These are phyloP conservation scores for Ophioninae sp. DNA, from an alignment of 2,888 invertebrate genomes.

Conservation along the genomic window DNA sequence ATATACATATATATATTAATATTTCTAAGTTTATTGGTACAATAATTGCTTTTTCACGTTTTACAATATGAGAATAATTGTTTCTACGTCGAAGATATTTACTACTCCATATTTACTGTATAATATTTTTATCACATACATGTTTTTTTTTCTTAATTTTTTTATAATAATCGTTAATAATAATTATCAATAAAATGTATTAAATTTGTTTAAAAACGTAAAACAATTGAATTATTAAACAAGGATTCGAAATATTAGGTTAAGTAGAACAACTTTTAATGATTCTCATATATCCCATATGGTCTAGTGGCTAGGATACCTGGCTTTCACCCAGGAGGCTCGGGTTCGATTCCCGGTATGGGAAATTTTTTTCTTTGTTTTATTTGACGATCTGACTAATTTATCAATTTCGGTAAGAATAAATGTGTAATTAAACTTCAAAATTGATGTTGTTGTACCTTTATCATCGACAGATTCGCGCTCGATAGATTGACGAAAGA, in stretches of 20 bases:
- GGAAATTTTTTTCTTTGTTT: constrained; percentile 79
- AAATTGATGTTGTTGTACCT: constrained; percentile 29
- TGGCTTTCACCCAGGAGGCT: constrained; percentile 85
- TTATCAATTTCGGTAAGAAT: neutral
- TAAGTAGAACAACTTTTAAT: too few relatives aligned
- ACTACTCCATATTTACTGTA: neutral
- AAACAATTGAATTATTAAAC: neutral
- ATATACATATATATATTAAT: neutral
- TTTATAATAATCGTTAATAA: neutral
- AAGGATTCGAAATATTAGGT: neutral
- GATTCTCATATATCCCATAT: constrained; percentile 73
- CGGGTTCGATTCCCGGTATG: constrained; percentile 85
- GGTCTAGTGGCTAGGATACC: constrained; percentile 85
- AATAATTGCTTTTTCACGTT: too few relatives aligned
- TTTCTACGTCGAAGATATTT: neutral
- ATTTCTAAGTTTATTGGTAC: neutral
- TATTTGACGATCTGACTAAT: neutral
- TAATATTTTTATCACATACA: neutral
- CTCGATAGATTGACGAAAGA: constrained; percentile 69
- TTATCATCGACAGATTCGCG: constrained; percentile 41
- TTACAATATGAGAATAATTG: too few relatives aligned
- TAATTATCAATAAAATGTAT: neutral
- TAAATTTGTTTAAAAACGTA: neutral
- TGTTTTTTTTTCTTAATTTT: neutral
- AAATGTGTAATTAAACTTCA: neutral